Conservation (phyloP, 2,113 vertebrate species). For the Leuciscus idus region DNA sequence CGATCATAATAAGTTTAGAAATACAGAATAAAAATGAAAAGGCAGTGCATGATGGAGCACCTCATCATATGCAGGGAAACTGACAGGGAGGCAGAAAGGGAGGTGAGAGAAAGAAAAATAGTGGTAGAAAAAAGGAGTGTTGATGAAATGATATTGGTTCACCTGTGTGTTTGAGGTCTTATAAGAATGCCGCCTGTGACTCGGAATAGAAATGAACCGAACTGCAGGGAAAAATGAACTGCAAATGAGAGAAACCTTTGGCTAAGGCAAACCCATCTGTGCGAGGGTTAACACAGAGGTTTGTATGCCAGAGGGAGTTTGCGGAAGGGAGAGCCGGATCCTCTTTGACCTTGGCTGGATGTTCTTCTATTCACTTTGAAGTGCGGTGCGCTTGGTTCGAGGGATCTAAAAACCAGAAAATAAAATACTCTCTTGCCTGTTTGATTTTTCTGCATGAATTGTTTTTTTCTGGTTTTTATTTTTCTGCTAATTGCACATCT, state of each 20-base stretch:
- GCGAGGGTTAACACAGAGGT: slow-evolving; percentile 17
- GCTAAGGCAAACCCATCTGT: not conserved
- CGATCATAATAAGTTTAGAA: slow-evolving; percentile 37
- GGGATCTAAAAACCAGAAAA: not conserved
- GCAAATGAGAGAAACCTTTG: slow-evolving; percentile 34
- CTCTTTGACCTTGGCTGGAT: slow-evolving; percentile 30
- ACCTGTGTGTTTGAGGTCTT: slow-evolving; percentile 22
- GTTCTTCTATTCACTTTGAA: slow-evolving; percentile 34
- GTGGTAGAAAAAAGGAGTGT: slow-evolving; percentile 31
- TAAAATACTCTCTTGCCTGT: not conserved
- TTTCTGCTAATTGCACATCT: not conserved
- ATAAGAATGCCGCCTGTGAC: slow-evolving; percentile 26
- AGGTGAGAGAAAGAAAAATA: slow-evolving; percentile 38
- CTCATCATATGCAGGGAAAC: slow-evolving; percentile 25
- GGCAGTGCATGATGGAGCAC: slow-evolving; percentile 27
- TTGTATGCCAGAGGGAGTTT: slow-evolving; percentile 23
- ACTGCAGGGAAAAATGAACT: slow-evolving; percentile 17
- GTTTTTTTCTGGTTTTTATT: not conserved
- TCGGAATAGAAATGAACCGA: slow-evolving; percentile 39
- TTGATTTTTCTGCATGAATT: not conserved
- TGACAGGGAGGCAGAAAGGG: slow-evolving; percentile 21
- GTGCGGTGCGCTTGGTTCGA: not conserved
- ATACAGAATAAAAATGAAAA: slow-evolving; percentile 42
- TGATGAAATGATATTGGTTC: slow-evolving; percentile 40
- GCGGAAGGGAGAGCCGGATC: not conserved